Percentiles rank a stretch among this genome's conserved stretches.
Evolutionary conservation across 2,113 vertebrate genomes (phyloP).

Genomic region (Eidolon helvum): DNA sequence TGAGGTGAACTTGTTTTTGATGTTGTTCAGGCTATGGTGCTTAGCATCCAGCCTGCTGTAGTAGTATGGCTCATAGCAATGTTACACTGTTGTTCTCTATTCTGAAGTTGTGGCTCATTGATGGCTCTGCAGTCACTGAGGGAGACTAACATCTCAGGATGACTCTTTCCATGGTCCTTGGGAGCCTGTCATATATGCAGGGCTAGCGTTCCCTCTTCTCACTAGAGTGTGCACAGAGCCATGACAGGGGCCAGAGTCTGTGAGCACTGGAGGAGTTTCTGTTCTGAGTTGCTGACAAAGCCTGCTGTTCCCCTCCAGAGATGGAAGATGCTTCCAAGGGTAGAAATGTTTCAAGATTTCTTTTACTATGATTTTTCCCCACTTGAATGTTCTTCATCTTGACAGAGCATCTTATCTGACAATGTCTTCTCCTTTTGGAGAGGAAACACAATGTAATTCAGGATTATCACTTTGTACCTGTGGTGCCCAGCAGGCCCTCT

Average conservation of each 20-base stretch:
- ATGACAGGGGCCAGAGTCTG: rapidly evolving
- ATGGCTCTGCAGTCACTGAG: rapidly evolving
- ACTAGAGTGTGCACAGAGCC: rapidly evolving
- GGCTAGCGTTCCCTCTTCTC: neutral
- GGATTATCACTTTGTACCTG: rapidly evolving
- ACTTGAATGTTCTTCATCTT: neutral
- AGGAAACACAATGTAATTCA: rapidly evolving
- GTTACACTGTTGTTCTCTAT: neutral
- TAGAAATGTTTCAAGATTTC: neutral
- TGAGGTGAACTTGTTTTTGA: neutral
- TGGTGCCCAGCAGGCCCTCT: neutral
- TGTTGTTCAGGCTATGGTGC: neutral
- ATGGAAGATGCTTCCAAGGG: neutral
- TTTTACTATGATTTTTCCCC: neutral
- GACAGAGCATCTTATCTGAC: neutral
- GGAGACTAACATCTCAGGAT: neutral
- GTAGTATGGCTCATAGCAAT: neutral
- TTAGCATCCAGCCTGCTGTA: neutral
- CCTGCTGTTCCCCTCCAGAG: neutral
- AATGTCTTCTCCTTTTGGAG: neutral
- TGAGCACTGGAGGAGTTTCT: too few relatives aligned
- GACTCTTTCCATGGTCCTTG: rapidly evolving
- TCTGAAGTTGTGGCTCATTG: neutral
- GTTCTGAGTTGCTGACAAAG: neutral
- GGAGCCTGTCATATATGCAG: neutral